These are phyloP conservation scores for Callopanchax toddi DNA, from an alignment of 2,113 vertebrate genomes.

Conservation along the genomic window DNA sequence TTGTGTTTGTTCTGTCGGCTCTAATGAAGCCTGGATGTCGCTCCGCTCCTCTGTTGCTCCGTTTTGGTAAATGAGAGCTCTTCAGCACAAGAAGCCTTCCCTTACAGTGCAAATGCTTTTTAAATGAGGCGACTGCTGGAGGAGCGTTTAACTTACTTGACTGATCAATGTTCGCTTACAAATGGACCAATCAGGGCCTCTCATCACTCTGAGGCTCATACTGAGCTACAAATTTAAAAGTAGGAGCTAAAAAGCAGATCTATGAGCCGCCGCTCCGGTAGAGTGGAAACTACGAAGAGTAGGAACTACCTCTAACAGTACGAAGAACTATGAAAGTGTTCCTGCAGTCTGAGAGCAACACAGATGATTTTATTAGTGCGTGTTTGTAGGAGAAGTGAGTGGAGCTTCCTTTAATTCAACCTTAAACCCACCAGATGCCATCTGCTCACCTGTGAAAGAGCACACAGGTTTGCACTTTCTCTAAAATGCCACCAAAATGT, in stretches of 20 bases:
- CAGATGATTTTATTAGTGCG: background rate
- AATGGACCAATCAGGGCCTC: background rate
- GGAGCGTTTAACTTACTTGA: too few relatives aligned
- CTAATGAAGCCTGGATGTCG: too few relatives aligned
- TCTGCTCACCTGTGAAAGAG: conserved; percentile 62
- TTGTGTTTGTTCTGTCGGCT: too few relatives aligned
- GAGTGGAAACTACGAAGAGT: background rate
- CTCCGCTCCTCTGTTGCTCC: too few relatives aligned
- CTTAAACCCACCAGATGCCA: conserved; percentile 54
- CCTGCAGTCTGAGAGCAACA: background rate
- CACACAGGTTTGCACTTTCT: conserved; percentile 46
- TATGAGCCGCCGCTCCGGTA: background rate
- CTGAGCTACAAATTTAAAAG: background rate
- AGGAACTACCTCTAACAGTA: background rate
- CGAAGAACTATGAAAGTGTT: background rate
- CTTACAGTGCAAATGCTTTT: too few relatives aligned
- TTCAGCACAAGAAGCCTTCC: too few relatives aligned
- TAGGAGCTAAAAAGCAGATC: background rate
- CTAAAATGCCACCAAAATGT: conserved; percentile 70
- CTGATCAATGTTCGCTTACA: too few relatives aligned
- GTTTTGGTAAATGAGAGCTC: too few relatives aligned
- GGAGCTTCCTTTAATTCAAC: conserved; percentile 46
- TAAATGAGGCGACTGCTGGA: too few relatives aligned
- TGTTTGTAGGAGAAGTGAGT: conserved; percentile 16
- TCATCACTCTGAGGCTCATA: too few relatives aligned